These are phyloP conservation scores for Ceyx erithaca DNA, from an alignment of 2,797 vertebrate species.

Conservation along the genomic window DNA sequence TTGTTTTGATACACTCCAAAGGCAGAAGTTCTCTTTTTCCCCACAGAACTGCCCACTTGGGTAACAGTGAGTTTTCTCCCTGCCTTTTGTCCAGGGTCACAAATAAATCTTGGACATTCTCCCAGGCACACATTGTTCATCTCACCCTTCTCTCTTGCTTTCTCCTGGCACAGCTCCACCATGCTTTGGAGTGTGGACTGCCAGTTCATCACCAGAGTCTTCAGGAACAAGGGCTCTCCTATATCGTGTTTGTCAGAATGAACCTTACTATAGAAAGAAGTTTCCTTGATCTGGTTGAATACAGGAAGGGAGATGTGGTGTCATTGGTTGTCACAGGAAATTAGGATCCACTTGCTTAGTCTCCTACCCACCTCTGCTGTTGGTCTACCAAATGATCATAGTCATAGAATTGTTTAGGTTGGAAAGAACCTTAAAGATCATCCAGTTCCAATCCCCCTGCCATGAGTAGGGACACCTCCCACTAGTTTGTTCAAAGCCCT, in stretches of 20 bases:
- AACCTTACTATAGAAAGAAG: not conserved
- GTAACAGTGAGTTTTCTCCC: not conserved
- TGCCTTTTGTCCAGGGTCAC: not conserved
- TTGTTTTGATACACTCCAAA: not conserved
- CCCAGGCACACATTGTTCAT: not conserved
- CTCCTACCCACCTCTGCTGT: not conserved
- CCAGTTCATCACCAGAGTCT: not conserved
- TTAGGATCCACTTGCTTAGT: not conserved
- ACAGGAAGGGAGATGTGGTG: not conserved
- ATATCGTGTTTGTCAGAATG: fast-evolving
- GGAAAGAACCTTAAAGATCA: not conserved
- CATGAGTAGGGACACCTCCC: not conserved
- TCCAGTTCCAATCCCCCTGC: not conserved
- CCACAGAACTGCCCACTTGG: not conserved
- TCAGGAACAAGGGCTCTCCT: not conserved
- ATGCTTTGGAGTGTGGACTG: fast-evolving
- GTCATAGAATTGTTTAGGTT: not conserved
- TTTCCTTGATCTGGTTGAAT: not conserved
- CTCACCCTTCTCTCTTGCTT: not conserved
- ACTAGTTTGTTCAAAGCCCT: not conserved
- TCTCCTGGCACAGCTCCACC: not conserved
- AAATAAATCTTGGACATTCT: not conserved
- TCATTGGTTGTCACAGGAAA: not conserved
- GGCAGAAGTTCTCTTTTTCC: not conserved
- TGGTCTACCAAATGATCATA: not conserved